Base-by-base conservation (phyloP, 2,113 vertebrate genomes). In the Benitochromis conjunctus region DNA sequence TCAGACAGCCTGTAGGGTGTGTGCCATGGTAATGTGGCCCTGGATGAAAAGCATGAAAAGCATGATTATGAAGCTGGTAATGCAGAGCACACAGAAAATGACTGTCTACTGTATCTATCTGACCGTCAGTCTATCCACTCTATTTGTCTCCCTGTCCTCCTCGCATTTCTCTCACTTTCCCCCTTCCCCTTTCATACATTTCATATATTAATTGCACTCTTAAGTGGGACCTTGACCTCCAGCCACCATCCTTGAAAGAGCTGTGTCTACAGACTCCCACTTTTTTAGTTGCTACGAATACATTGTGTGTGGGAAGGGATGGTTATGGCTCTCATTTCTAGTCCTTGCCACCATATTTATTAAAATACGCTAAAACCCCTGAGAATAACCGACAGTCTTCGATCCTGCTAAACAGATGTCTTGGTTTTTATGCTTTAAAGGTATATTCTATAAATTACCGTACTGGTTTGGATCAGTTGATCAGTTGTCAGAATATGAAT, bases 1-100 rank as follows among this genome's bases (percentile, higher is more conserved):
- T 87, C 89, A 82, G 53, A 90, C 81, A 80, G 87, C 78, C 89
- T 93, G 79, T 71, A 81, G 91, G 87, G 81, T 86, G 84, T 88
- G 86, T 46, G 88, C 79, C 69, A 82, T 80, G 21, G 79, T 89
- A 92, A 94, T 89, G 83, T 83, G 66, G 82, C 57, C 86, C 69
- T 58, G 82, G 55, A 92, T 91, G 84, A 88, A 87, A 85, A 85
- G 83, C 77, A 58, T 48, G 87, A 81, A 51, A 83, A 51, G 58
- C 79, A 80, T 74, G 6, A 81, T 29, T n/a, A 76, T 76, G 71
- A 53, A 76, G 46, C 71, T 34, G 46, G 46, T 53, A 76, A 76
- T 53, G 18, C 26, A 31, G 71, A 76, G 46, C 71, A 31, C 71
- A 76, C 41, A 76, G 26, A 76, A 76, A 76, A 76, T n/a, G 46